Conservation (phyloP, 2,888 invertebrate species). For the Eristalinus aeneus region DNA sequence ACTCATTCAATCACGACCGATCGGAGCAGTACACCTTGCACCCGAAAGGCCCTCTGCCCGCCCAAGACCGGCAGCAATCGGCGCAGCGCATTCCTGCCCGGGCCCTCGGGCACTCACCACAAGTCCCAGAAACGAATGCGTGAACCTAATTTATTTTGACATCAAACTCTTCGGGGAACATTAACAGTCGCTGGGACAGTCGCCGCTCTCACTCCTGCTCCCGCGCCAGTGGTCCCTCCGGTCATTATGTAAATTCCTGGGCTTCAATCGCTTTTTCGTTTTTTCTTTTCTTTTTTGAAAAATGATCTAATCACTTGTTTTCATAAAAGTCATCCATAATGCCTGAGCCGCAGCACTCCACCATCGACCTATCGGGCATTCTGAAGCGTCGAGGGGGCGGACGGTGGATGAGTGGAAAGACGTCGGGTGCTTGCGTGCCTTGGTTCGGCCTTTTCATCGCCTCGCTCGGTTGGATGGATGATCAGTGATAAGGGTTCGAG, state of each 20-base stretch:
- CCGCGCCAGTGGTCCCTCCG: constrained; percentile 7
- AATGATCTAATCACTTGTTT: constrained; percentile 48
- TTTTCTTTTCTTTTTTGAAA: constrained; percentile 1
- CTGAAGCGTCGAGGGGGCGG: neutral
- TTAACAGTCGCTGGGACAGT: constrained; percentile 5
- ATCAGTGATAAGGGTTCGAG: constrained; percentile 19
- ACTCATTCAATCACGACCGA: neutral
- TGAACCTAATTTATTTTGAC: constrained; percentile 34
- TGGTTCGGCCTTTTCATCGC: neutral
- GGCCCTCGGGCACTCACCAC: neutral
- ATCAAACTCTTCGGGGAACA: constrained; percentile 24
- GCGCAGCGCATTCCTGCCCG: neutral
- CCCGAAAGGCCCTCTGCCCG: neutral
- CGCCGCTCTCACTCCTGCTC: neutral
- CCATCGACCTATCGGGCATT: constrained; percentile 9
- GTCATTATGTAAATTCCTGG: constrained; percentile 45
- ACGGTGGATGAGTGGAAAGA: neutral
- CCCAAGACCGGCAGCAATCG: neutral
- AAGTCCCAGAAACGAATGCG: neutral
- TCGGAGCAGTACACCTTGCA: neutral
- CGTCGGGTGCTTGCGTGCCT: neutral
- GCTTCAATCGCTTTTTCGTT: neutral
- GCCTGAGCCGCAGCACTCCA: neutral
- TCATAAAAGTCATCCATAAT: constrained; percentile 42
- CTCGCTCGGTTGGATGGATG: neutral